These are phyloP conservation scores for Coelogynopora nodosa DNA, from an alignment of 2,888 invertebrate species.

Conservation along the genomic window DNA sequence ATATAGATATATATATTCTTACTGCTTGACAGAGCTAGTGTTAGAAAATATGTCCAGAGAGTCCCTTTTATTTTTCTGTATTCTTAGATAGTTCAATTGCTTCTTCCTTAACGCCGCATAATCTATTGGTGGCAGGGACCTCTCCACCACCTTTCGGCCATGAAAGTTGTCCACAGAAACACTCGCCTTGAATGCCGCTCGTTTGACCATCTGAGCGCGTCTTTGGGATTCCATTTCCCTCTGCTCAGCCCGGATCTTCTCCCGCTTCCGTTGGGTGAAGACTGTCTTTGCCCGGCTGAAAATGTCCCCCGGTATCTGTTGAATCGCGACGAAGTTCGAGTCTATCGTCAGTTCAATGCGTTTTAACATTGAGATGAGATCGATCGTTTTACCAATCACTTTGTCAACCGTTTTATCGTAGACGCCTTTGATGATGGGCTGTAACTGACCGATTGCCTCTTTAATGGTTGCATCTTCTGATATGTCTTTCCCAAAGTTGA, in stretches of 20 bases:
- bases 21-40: no score
- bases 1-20: no score
- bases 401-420: background rate
- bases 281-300: background rate
- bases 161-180: background rate
- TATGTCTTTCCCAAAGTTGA: background rate
- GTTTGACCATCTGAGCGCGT: background rate
- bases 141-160: background rate
- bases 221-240: background rate
- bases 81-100: no score
- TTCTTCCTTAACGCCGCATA: no score
- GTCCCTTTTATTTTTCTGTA: no score
- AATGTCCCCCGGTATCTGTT: background rate
- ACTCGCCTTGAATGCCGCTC: background rate
- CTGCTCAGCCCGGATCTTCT: background rate
- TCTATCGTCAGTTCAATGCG: background rate
- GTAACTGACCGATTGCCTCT: background rate
- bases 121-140: no score
- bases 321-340: background rate
- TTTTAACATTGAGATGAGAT: background rate
- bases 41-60: no score
- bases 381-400: background rate
- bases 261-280: background rate
- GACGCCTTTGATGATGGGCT: background rate
- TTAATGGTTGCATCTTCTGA: background rate